Evolutionary conservation across 2,113 vertebrate genomes (phyloP), one percentile per base, ranked within the genome.

Genomic region (Lycaon pictus): DNA sequence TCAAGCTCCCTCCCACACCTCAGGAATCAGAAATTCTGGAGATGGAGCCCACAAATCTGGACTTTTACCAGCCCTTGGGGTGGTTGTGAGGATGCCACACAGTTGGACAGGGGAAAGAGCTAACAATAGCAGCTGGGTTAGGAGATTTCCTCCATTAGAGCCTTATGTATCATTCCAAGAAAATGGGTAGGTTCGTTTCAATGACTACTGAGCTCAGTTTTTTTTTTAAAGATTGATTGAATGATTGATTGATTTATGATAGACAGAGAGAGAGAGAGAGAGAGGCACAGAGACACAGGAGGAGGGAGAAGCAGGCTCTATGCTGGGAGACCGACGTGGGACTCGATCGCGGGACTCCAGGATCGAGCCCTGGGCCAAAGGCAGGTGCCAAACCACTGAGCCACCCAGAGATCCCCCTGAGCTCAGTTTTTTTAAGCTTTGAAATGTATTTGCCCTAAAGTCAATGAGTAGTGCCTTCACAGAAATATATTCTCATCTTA

Each of bases 401-500:
- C 43, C 43, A 43, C 43, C 43, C 43, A 43, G 6, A 6, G 6
- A 43, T 43, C 43, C 43, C 43, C 43, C 0, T 62, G 65, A 80
- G 83, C n/a, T 92, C 19, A 19, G 1, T 27, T 62, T 51, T 60
- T 67, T 83, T 22, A 58, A 93, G 48, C 56, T 88, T 90, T 63
- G 51, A 77, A 65, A 58, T 67, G 53, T 51, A 71, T 90, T 90
- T 43, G 35, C 72, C 53, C 71, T 67, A 16, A 91, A 90, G 37
- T 43, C 60, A 85, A 9, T 25, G 37, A 60, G 22, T 20, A 27
- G 43, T 19, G 1, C 48, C 74, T 88, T 97, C 58, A 77, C 15
- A 94, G 58, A 91, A 90, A 94, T 90, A 43, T 69, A 63, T 27
- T 72, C 15, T 88, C 25, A 60, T 76, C 79, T 90, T 84, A 60